Evolutionary conservation across 2,113 vertebrate species (phyloP).

Genomic region (Motacilla tschutschensis): DNA sequence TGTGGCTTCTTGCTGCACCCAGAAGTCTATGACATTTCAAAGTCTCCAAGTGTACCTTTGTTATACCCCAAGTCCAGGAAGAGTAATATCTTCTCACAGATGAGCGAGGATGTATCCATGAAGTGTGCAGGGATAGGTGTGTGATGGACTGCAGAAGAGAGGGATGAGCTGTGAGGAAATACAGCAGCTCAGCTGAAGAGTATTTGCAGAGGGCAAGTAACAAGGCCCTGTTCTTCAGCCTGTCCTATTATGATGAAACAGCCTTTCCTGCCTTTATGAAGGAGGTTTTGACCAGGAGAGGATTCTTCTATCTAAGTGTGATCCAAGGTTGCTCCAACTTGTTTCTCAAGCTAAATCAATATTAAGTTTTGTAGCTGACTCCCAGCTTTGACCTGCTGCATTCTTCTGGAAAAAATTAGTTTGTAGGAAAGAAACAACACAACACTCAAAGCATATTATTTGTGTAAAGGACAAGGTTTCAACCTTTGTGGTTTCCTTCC

Average conservation of each 20-base stretch:
- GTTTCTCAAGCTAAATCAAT: background rate
- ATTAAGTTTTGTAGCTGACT: background rate
- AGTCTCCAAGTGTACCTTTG: background rate
- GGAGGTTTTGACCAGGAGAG: background rate
- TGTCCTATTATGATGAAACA: background rate
- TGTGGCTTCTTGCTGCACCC: fast-evolving
- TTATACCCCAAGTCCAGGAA: background rate
- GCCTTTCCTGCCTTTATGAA: background rate
- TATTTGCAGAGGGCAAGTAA: background rate
- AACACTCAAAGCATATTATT: background rate
- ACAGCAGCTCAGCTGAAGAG: background rate
- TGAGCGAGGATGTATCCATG: background rate
- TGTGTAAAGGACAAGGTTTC: background rate
- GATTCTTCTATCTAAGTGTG: background rate
- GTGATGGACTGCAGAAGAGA: background rate
- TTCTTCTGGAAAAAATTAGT: background rate
- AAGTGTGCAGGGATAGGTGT: too few species aligned
- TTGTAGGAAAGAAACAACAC: background rate
- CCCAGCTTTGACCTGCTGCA: background rate
- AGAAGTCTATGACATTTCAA: background rate
- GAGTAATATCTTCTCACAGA: background rate
- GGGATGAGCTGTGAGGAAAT: background rate
- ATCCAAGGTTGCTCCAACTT: background rate
- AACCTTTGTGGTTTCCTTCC: background rate
- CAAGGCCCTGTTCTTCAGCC: background rate